Base-by-base conservation (phyloP, 1,140 invertebrate species). In the Drosophila nasuta region DNA sequence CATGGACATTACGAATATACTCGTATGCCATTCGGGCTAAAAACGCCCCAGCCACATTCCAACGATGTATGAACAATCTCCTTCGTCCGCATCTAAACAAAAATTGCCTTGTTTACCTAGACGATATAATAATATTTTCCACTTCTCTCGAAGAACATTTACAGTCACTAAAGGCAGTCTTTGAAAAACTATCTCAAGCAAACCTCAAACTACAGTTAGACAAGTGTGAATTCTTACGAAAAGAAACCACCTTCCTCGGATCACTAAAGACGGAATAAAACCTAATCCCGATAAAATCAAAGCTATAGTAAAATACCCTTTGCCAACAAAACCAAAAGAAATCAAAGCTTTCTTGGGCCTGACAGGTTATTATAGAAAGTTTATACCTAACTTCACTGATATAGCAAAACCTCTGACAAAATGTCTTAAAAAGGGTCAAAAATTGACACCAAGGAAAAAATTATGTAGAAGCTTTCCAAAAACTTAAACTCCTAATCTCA, bases 1-100 rank as follows among this genome's bases (percentile, higher is more conserved):
- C 10, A 46, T 17, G 52, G 52, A 15, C 52, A 56, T 38, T 56
- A 38, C 11, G 52, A 56, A 15, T 56, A 56, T 10, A 56, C 52
- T 35, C 28, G 57, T 25, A 60, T 60, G 57, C 57, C 57, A 46
- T 60, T 60, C 46, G 38, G 57, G 57, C 17, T 60, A 13, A 60
- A 59, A 41, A 58, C 48, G 91, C 91, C 0, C 93, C 93, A 2
- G 78, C 83, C 0, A 93, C 93, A n/a, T 94, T 94, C 68, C 92
- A 94, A 73, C 59, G 28, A 6, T 43, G 5, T 86, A 83, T 11
- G 57, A 89, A 48, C 76, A 88, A 73, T 83, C 79, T 13, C 56
- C 70, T 20, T 62, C 78, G 54, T 79, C 85, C 72, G 81, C 89
- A 68, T 82, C 91, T 6, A 93, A 93, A 59, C n/a, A 64, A 52